Evolutionary conservation across 2,888 invertebrate genomes (phyloP).

Genomic region (Cryptops parisi): DNA sequence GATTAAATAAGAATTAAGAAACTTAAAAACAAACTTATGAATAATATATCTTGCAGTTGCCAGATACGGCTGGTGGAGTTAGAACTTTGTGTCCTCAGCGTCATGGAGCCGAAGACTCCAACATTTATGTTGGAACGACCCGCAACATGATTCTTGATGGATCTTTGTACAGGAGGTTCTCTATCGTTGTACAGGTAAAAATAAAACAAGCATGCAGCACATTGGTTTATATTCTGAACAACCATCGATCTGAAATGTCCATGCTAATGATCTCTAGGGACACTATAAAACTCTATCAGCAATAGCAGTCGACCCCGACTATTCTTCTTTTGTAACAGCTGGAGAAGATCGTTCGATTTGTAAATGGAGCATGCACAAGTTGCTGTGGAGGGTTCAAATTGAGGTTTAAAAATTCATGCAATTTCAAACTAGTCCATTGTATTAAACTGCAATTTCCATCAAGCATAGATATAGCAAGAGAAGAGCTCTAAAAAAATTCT

Average conservation of each 20-base stretch:
- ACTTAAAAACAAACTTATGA: neutral
- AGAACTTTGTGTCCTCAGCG: slow-evolving; percentile 77
- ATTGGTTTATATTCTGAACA: too few relatives aligned
- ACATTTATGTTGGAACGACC: slow-evolving; percentile 80
- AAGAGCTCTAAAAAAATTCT: neutral
- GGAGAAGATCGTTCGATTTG: slow-evolving; percentile 83
- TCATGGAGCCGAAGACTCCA: slow-evolving; percentile 74
- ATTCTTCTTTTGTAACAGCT: slow-evolving; percentile 80
- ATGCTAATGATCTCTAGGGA: slow-evolving; percentile 52
- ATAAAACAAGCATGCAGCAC: too few relatives aligned
- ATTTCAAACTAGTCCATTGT: too few relatives aligned
- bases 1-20: slow-evolving; percentile 19
- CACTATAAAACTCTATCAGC: slow-evolving; percentile 79
- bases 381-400: slow-evolving; percentile 65
- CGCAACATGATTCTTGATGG: slow-evolving; percentile 81
- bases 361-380: slow-evolving; percentile 75
- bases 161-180: slow-evolving; percentile 73
- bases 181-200: slow-evolving; percentile 26
- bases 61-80: slow-evolving; percentile 75
- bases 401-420: slow-evolving; percentile 33
- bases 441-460: too few relatives aligned
- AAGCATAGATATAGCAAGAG: neutral
- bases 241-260: too few relatives aligned
- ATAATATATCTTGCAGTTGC: slow-evolving; percentile 45
- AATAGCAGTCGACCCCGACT: slow-evolving; percentile 74